Evolutionary conservation across 2,113 vertebrate genomes (phyloP).

Genomic region (Vanacampus margaritifer): DNA sequence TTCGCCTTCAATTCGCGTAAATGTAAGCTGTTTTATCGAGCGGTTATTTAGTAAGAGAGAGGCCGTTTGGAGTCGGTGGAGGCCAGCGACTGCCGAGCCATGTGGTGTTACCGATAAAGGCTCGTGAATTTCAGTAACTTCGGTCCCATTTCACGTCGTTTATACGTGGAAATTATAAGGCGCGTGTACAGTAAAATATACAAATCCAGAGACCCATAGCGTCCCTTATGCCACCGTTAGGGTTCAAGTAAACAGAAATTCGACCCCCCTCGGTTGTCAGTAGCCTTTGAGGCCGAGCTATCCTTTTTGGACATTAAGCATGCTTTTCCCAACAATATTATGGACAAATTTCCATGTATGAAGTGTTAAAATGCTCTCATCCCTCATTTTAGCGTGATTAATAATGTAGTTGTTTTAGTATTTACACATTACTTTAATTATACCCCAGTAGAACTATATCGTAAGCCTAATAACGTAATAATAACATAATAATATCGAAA

Average conservation of each 20-base stretch:
- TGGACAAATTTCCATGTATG: background rate
- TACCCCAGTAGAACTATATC: background rate
- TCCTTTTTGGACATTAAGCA: background rate
- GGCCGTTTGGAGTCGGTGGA: background rate
- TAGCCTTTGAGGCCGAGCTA: background rate
- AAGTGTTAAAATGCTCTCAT: background rate
- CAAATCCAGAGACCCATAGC: background rate
- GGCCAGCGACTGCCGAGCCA: background rate
- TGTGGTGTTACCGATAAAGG: background rate
- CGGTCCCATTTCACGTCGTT: background rate
- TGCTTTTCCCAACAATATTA: background rate
- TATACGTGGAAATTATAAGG: background rate
- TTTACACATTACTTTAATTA: background rate
- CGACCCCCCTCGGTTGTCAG: background rate
- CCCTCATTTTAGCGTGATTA: background rate
- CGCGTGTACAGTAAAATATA: background rate
- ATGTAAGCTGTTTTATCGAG: too few relatives aligned
- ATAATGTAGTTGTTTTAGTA: background rate
- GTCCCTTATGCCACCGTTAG: background rate
- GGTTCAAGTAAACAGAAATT: conserved; percentile 1
- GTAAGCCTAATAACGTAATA: background rate
- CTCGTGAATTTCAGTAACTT: background rate
- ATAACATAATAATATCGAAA: too few relatives aligned
- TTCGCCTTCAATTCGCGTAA: background rate
- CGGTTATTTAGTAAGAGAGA: background rate